Evolutionary conservation across 2,797 vertebrate genomes (phyloP), one percentile per base, ranked within the genome.

Genomic region (Pantherophis vulpinus): DNA sequence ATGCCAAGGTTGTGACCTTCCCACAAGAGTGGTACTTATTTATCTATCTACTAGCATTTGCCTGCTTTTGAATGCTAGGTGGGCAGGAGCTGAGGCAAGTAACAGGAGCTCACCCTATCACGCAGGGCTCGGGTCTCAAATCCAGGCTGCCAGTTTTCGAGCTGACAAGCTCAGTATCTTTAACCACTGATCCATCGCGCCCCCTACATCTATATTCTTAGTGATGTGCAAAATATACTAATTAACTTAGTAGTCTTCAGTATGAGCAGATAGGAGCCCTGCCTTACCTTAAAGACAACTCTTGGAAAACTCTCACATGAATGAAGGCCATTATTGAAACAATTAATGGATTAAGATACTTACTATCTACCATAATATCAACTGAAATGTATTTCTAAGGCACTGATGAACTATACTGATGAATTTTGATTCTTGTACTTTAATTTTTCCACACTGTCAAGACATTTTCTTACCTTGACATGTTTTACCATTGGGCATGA

Each of bases 401-500:
- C 29, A 20, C 58, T 54, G 66, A 74, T 90, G 59, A 74, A 61
- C 8, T 87, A 18, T 14, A 74, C 5, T 37, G 16, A 74, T 37
- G n/a, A 54, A 83, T 60, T 58, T 66, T 42, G 59, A 6, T 87
- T 61, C 5, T 88, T 60, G 5, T 90, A 55, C 63, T 70, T 70
- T 32, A 70, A 25, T 20, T 2, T 0, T 0, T 0, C 5, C 10
- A 23, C 37, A 11, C 54, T 10, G 0, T 13, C 59, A 29, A 10
- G 56, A 55, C 2, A 37, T 88, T n/a, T 92, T 83, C 96, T 93
- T 96, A 99, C 99, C 99, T 98, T 99, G 99, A 92, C 99, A 99
- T 1, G 98, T 98, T 97, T 99, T 99, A 87, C 99, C 98, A 0
- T 99, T 99, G 95, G 98, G 90, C 98, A 98, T 99, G 92, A 99